Evolutionary conservation across 2,888 invertebrate genomes (phyloP), one percentile per base, ranked within the genome.

Genomic region (Onthophagus sagittarius): DNA sequence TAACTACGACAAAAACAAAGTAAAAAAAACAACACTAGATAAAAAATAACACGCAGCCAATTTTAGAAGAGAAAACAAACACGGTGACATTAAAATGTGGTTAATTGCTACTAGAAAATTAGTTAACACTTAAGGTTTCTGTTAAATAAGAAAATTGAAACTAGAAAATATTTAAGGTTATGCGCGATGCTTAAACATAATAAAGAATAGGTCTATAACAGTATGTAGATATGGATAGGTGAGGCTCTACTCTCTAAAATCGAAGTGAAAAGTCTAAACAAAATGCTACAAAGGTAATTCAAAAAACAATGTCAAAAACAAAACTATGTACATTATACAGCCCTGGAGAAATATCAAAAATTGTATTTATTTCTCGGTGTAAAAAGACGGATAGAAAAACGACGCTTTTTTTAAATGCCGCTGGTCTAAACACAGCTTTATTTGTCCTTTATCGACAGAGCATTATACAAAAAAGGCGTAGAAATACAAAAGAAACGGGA

Each of bases 291-390:
- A 2, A 5, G 33, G 33, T 53, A 53, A 23, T 23, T 53, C 2
- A 53, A 53, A 74, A 67, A 74, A 74, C 80, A 78, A 79, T 80
- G 81, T 23, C 23, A 23, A 23, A 23, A 23, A 23, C 23, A 82
- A 81, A 80, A 80, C 73, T 80, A 79, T 81, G 81, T 81, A 82
- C 80, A 80, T 81, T 81, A 81, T 81, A 81, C 81, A 81, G 80
- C 80, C 80, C 77, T 77, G 65, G 81, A 81, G 81, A 82, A 82
- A 82, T 78, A 74, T 81, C 80, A 81, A 82, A 82, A 83, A 81
- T 78, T 74, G 75, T 73, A 75, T 76, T 73, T 79, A 79, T 81
- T 81, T 82, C 81, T 82, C 82, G 33, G 23, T 71, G 75, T 77
- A 75, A 75, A 72, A 23, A 23, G 23, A 75, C 76, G 64, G 15